Base-by-base conservation (phyloP, 2,888 invertebrate genomes). In the Eupithecia pulchellata region DNA sequence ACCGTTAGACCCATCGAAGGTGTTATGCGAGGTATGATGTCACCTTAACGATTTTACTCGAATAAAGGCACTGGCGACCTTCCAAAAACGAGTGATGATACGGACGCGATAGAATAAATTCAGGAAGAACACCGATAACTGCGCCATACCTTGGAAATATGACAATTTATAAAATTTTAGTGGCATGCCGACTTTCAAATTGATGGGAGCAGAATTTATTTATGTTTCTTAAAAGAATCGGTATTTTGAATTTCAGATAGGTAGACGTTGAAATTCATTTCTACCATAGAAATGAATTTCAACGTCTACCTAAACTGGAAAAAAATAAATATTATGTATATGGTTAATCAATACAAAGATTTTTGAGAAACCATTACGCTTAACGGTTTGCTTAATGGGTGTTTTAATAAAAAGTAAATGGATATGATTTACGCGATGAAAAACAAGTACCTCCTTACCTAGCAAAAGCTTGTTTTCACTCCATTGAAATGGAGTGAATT, bases 81-180 rank as follows among this genome's bases (percentile, higher is more conserved):
- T 67, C 73, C 73, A 73, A 61, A 61, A 39, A 30, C 64, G 60
- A 71, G 72, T 69, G 66, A 69, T 72, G 69, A 70, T 70, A 61
- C 69, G 29, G 8, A 57, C 57, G 57, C 57, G 34, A 73, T 70
- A 58, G 65, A 69, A 73, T 73, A 73, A 67, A 73, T 69, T 72
- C 47, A 30, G 29, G 29, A 60, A 61, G 47, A 73, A 73, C 34
- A 61, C 20, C 34, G 67, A 69, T 68, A 69, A 69, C 66, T 66
- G 58, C 30, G 5, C 25, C 32, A 36, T 66, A 72, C 72, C 68
- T 72, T 65, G 47, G 39, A 55, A 66, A 66, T 57, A 60, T 66
- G 42, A 63, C 63, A 63, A 66, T 68, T 68, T 69, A 66, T 66
- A 62, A 66, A 66, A 25, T 57, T 72, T 47, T 67, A 68, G 61